Evolutionary conservation across 2,797 vertebrate species (phyloP).

Genomic region (Pangasius mekongensis): DNA sequence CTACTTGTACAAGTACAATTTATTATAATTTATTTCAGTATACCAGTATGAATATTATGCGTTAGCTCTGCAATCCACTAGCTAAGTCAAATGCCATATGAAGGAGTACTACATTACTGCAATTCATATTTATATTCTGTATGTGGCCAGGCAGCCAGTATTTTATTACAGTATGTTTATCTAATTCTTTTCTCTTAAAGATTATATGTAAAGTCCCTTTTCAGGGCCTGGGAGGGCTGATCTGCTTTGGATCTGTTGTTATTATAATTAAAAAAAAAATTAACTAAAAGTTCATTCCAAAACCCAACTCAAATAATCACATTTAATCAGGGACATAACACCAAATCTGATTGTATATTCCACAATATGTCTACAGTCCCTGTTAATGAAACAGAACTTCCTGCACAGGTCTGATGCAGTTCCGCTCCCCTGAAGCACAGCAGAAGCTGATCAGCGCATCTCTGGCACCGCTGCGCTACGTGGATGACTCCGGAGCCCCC

Average conservation of each 20-base stretch:
- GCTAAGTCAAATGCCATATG: neutral
- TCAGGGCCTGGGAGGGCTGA: neutral
- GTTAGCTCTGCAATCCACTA: neutral
- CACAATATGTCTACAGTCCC: neutral
- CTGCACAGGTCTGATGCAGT: constrained; percentile 84
- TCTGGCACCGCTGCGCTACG: constrained; percentile 83
- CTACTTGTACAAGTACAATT: neutral
- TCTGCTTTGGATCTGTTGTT: neutral
- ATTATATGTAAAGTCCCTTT: neutral
- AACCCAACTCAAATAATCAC: neutral
- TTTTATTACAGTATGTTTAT: neutral
- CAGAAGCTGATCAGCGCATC: constrained; percentile 67
- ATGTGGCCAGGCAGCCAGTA: neutral
- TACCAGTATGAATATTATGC: neutral
- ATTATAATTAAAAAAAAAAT: neutral
- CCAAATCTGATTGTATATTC: constrained; percentile 3
- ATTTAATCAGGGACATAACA: neutral
- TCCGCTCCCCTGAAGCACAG: constrained; percentile 72
- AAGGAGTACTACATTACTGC: neutral
- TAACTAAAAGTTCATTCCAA: neutral
- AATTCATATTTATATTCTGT: neutral
- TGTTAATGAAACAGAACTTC: neutral
- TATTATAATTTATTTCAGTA: neutral
- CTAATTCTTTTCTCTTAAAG: neutral
- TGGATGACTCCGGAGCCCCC: constrained; percentile 81